Evolutionary conservation across 2,113 vertebrate genomes (phyloP).

Genomic region (Elachura formosa): DNA sequence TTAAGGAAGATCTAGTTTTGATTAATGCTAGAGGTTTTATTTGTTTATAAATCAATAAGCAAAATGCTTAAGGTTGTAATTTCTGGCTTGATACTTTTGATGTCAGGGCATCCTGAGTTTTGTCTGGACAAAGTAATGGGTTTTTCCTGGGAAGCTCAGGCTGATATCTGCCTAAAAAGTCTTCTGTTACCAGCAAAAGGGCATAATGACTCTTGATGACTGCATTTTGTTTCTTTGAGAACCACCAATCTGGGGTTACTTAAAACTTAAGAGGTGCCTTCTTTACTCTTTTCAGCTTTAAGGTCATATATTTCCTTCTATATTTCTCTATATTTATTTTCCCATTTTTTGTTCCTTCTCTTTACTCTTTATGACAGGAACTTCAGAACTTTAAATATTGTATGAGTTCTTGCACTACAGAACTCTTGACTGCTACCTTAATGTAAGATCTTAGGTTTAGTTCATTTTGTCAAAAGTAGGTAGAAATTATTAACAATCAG

Average conservation of each 20-base stretch:
- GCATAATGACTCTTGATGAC: not conserved
- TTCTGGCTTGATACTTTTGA: not conserved
- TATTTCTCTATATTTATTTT: fast-evolving
- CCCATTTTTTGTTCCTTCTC: fast-evolving
- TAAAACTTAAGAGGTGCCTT: not conserved
- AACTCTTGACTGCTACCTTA: not conserved
- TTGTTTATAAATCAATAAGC: not conserved
- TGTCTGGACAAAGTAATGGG: not conserved
- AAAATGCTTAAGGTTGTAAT: not conserved
- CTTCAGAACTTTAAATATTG: not conserved
- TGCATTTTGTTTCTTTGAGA: not conserved
- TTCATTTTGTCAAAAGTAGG: not conserved
- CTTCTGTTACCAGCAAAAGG: not conserved
- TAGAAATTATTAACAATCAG: not conserved
- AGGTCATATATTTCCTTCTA: fast-evolving
- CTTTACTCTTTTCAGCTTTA: not conserved
- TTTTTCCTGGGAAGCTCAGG: not conserved
- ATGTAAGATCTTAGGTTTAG: not conserved
- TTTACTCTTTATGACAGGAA: not conserved
- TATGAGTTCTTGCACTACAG: not conserved
- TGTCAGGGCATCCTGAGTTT: not conserved
- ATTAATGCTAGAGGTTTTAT: not conserved
- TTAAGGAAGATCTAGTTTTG: not conserved
- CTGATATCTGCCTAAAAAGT: not conserved
- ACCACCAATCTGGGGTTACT: not conserved